Conservation (phyloP, 2,797 vertebrate genomes). For the Manis pentadactyla region DNA sequence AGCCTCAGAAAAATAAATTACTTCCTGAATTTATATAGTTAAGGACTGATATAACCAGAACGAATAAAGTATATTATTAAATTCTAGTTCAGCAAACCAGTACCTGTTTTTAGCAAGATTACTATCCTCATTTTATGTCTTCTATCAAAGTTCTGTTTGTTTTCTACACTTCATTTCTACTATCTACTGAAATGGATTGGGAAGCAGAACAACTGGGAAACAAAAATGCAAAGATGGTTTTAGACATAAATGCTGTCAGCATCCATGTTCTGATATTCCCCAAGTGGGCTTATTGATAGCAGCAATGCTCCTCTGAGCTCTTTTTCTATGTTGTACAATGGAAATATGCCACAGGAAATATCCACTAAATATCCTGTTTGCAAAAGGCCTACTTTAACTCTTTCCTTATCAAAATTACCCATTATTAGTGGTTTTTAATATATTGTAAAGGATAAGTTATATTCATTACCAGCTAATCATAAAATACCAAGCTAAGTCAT, state of each 20-base stretch:
- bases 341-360: background rate
- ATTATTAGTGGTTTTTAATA: background rate
- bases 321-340: background rate
- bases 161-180: background rate
- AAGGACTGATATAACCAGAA: background rate
- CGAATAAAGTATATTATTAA: background rate
- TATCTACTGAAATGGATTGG: background rate
- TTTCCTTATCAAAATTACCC: background rate
- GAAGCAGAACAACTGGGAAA: background rate
- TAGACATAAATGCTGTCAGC: no score
- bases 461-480: background rate
- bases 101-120: background rate
- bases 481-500: background rate
- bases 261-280: background rate
- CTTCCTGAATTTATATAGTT: background rate
- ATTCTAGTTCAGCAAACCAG: background rate
- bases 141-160: background rate
- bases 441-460: background rate
- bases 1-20: background rate
- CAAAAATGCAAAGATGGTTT: background rate
- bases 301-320: background rate
- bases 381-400: background rate
- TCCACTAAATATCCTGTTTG: background rate
- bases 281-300: background rate
- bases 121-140: background rate